phyloP scores from a whole-genome alignment of 2,113 vertebrate species.

The Setophaga coronata region DNA sequence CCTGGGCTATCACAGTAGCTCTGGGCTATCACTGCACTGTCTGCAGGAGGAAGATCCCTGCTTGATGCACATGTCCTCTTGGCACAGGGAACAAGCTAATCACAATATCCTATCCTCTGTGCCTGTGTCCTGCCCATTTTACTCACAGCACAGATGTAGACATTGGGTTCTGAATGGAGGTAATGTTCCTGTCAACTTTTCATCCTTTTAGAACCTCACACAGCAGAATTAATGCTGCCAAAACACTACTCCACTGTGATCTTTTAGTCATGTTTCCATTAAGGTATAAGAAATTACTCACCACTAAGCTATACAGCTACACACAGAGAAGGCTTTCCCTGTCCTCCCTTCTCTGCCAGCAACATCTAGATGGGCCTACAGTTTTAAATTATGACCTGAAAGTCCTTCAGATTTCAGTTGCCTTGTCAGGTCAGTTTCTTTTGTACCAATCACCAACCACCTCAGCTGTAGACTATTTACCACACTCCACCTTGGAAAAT shows the following conservation, averaged over 20 bases:
- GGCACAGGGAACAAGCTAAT: background rate
- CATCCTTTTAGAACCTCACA: background rate
- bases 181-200: background rate
- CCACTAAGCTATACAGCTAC: background rate
- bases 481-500: background rate
- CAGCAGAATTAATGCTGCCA: background rate
- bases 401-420: background rate
- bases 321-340: background rate
- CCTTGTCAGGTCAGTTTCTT: background rate
- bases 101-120: background rate
- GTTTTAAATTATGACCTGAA: background rate
- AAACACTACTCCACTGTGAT: background rate
- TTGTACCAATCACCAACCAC: background rate
- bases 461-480: background rate
- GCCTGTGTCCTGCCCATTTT: background rate
- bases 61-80: fast-evolving
- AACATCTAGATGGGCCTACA: background rate
- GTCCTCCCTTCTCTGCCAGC: background rate
- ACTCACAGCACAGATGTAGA: background rate
- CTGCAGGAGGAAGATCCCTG: background rate
- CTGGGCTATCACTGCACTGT: background rate
- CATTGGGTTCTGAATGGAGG: background rate
- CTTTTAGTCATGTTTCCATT: background rate
- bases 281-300: background rate
- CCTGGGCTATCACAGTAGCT: too few relatives aligned